Evolutionary conservation across 2,888 invertebrate genomes (phyloP), one percentile per base, ranked within the genome.

Genomic region (Marronus borbonicus): DNA sequence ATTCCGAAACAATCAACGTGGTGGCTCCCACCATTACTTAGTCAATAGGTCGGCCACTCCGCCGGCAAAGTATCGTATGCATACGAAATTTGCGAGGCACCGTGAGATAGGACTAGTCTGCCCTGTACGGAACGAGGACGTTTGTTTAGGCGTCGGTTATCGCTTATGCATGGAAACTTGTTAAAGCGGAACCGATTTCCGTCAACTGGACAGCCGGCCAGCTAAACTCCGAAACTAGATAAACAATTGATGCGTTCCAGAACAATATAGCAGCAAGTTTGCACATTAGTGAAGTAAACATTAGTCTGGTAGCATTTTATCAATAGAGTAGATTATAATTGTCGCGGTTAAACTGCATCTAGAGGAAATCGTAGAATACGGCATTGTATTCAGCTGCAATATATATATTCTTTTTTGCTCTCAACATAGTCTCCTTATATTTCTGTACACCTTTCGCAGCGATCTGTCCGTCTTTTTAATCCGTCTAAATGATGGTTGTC

Each of bases 91-190:
- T 12, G 20, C 12, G 17, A 68, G 7, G 49, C 66, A 20, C 24
- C 24, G 4, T 7, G 49, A 49, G 17, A 20, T 17, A 36, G n/a
- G 5, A n/a, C 39, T 36, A 44, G 12, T 28, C 60, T 24, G 60
- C 20, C 8, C 20, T 28, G 24, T 28, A 7, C 10, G 24, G 10
- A 28, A 10, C 24, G 3, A 20, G 24, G 24, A 49, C 49, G 66
- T 68, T 68, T 68, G 66, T 68, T 68, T 68, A 49, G 66, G 66
- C 66, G 12, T 17, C 52, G 52, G 24, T 68, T 68, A 65, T 65
- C 65, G 44, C 39, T 65, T 65, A 49, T 68, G 66, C 66, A 49
- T 49, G 20, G 66, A 49, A 68, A 68, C 49, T 68, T 68, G 66
- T 49, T 49, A 68, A 24, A 49, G 44, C 49, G 49, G 66, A 68